Conservation (phyloP, 2,888 invertebrate genomes). For the Tenthredo distinguenda region DNA sequence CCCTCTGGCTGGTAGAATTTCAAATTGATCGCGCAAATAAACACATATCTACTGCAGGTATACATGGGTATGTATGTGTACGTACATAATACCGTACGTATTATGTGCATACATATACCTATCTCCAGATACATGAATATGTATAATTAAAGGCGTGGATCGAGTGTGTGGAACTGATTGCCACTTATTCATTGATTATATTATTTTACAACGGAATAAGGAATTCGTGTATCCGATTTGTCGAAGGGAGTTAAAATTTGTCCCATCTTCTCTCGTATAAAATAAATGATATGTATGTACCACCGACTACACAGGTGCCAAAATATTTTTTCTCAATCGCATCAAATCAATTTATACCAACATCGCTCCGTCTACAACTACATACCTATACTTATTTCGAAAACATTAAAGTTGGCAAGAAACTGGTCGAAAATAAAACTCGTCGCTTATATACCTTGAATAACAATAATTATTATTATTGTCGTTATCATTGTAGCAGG, state of each 20-base stretch:
- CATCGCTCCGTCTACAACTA: background rate
- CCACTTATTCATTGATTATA: background rate
- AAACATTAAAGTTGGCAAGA: constrained; percentile 31
- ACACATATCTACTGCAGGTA: background rate
- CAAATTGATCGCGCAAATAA: constrained; percentile 45
- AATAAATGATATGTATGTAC: too few relatives aligned
- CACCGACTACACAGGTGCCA: background rate
- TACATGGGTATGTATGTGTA: too few relatives aligned
- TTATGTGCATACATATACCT: background rate
- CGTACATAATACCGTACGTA: background rate
- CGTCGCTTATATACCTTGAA: background rate
- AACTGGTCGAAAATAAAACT: background rate
- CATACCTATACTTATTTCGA: background rate
- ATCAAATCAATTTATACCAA: background rate
- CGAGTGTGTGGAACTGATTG: background rate
- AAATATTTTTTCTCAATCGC: background rate
- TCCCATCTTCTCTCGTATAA: background rate
- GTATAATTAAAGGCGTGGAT: background rate
- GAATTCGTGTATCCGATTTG: background rate
- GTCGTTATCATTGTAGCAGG: background rate
- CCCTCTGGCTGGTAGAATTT: constrained; percentile 35
- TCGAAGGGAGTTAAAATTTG: background rate
- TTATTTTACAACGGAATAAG: background rate
- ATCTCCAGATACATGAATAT: background rate
- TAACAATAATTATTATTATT: background rate